Evolutionary conservation across 2,113 vertebrate genomes (phyloP).

Genomic region (Malurus elegans): DNA sequence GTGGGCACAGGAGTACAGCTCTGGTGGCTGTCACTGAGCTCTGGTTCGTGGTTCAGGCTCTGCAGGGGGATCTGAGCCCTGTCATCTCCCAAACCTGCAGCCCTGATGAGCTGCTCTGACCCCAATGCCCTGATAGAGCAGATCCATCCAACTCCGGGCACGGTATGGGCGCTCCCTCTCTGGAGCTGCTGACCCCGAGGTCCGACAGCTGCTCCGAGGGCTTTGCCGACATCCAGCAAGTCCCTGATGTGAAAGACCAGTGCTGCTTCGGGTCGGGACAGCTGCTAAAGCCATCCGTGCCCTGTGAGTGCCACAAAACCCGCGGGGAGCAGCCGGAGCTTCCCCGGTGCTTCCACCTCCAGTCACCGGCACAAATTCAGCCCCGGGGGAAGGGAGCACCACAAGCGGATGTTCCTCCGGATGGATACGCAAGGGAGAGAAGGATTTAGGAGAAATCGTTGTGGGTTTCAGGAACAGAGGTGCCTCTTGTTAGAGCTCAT

Average conservation of each 20-base stretch:
- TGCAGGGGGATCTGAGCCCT: neutral
- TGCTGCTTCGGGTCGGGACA: neutral
- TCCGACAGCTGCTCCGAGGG: neutral
- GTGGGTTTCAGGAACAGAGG: neutral
- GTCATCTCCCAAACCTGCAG: neutral
- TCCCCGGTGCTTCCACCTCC: neutral
- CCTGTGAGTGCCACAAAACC: neutral
- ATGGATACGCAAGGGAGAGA: neutral
- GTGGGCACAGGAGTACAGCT: fast-evolving
- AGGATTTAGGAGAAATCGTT: neutral
- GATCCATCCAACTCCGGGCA: fast-evolving
- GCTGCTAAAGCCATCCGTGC: neutral
- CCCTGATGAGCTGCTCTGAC: too few relatives aligned
- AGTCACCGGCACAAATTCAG: neutral
- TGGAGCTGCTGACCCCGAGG: fast-evolving
- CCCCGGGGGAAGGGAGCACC: neutral
- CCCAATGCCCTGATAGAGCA: fast-evolving
- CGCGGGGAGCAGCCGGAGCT: neutral
- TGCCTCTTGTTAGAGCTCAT: neutral
- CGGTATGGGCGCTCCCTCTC: fast-evolving
- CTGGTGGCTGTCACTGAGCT: too few relatives aligned
- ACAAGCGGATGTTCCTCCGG: neutral
- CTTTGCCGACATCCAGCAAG: neutral
- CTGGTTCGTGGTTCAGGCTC: neutral
- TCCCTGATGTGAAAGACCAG: neutral